A percentile compares a stretch with the other conserved stretches of the same genome.
These are phyloP conservation scores for Drosophila greeni DNA, from an alignment of 2,888 invertebrate genomes.

Conservation along the genomic window DNA sequence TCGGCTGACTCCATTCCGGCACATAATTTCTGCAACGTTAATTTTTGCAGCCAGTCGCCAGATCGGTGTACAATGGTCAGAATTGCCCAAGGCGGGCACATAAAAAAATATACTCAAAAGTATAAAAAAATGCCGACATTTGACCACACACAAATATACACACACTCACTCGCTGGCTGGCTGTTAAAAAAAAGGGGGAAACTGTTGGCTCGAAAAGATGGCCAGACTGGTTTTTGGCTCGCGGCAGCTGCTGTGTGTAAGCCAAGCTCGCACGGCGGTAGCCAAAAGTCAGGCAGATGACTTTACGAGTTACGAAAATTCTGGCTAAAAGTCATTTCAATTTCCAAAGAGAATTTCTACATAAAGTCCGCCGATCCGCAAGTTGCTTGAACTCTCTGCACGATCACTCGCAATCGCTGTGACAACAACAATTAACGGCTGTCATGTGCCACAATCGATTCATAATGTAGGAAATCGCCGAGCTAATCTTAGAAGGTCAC, in stretches of 20 bases:
- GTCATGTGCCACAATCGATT: slow-evolving; percentile 7
- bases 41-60: slow-evolving; percentile 37
- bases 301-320: slow-evolving; percentile 55
- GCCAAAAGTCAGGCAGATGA: slow-evolving; percentile 49
- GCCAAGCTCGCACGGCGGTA: slow-evolving; percentile 34
- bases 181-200: slow-evolving; percentile 52
- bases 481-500: slow-evolving; percentile 21
- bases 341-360: slow-evolving; percentile 26
- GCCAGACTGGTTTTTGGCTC: slow-evolving; percentile 69
- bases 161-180: slow-evolving; percentile 9
- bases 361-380: neutral
- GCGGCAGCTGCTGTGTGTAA: slow-evolving; percentile 38
- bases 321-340: slow-evolving; percentile 68
- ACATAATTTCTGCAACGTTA: slow-evolving; percentile 70
- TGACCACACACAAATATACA: slow-evolving; percentile 62
- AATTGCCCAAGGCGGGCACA: slow-evolving; percentile 66
- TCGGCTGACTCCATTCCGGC: slow-evolving; percentile 27
- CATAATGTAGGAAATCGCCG: neutral
- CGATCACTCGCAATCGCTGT: slow-evolving; percentile 4
- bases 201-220: slow-evolving; percentile 60
- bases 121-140: slow-evolving; percentile 67
- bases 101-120: slow-evolving; percentile 55
- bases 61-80: slow-evolving; percentile 55
- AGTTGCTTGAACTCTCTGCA: slow-evolving; percentile 32
- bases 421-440: slow-evolving; percentile 8